Conservation (phyloP, 2,113 vertebrate species). For the Tapirus terrestris region DNA sequence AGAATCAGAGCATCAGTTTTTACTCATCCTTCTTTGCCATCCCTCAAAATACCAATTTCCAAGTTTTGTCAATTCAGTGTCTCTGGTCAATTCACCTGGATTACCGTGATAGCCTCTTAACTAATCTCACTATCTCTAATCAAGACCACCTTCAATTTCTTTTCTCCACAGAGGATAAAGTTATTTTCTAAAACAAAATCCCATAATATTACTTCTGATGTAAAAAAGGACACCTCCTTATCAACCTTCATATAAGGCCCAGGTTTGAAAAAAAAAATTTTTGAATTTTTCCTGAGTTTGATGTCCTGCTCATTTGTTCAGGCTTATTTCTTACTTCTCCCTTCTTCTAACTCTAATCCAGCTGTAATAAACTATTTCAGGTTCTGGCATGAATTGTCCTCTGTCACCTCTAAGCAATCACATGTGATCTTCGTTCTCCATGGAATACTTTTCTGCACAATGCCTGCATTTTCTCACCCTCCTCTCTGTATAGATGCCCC, state of each 20-base stretch:
- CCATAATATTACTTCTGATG: neutral
- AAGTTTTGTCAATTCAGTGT: neutral
- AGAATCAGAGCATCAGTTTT: neutral
- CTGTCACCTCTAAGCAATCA: neutral
- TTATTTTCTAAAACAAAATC: neutral
- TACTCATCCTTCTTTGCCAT: neutral
- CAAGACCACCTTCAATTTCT: neutral
- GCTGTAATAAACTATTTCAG: neutral
- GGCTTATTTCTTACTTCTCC: neutral
- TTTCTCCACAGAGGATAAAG: neutral
- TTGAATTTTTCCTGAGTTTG: neutral
- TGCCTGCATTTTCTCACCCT: neutral
- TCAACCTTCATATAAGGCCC: neutral
- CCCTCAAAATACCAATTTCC: neutral
- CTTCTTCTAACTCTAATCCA: neutral
- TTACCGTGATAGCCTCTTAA: neutral
- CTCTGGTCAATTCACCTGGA: neutral
- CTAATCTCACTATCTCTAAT: neutral
- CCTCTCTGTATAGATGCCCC: too few relatives aligned
- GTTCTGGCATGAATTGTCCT: neutral
- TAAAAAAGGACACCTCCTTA: neutral
- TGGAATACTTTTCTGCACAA: neutral
- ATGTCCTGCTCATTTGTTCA: neutral
- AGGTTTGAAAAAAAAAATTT: neutral
- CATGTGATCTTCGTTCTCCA: neutral